These are phyloP conservation scores for Polypedilum vanderplanki DNA, from an alignment of 1,140 invertebrate species.

Conservation along the genomic window DNA sequence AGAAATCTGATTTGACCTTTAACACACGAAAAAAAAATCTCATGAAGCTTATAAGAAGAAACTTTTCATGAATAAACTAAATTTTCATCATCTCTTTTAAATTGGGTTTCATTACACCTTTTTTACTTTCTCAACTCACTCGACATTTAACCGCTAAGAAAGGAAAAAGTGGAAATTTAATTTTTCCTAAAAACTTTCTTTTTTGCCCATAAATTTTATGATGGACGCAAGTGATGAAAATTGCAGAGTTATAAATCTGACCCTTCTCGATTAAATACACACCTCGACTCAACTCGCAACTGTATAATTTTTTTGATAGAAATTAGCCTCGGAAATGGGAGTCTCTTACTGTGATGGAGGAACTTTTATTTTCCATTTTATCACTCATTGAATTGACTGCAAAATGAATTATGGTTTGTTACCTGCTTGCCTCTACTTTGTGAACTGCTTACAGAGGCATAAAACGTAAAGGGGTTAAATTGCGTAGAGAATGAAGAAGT, in stretches of 20 bases:
- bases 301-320: neutral
- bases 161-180: too few relatives aligned
- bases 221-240: neutral
- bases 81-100: too few relatives aligned
- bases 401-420: conserved; percentile 7
- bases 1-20: too few relatives aligned
- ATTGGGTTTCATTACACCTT: too few relatives aligned
- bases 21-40: too few relatives aligned
- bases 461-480: conserved; percentile 2
- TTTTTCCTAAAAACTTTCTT: neutral
- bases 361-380: neutral
- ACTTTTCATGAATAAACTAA: too few relatives aligned
- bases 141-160: too few relatives aligned
- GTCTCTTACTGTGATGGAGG: neutral
- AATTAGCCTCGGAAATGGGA: neutral
- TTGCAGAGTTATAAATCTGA: neutral
- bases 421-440: neutral
- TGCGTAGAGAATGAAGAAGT: neutral
- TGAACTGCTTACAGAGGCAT: neutral
- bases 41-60: too few relatives aligned
- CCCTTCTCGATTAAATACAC: conserved; percentile 12
- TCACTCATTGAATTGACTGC: conserved; percentile 3
- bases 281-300: neutral
- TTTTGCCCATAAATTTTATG: neutral
- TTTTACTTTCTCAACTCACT: too few relatives aligned